These are phyloP conservation scores for Rhinoderma darwinii DNA, from an alignment of 2,113 vertebrate species.

Conservation along the genomic window DNA sequence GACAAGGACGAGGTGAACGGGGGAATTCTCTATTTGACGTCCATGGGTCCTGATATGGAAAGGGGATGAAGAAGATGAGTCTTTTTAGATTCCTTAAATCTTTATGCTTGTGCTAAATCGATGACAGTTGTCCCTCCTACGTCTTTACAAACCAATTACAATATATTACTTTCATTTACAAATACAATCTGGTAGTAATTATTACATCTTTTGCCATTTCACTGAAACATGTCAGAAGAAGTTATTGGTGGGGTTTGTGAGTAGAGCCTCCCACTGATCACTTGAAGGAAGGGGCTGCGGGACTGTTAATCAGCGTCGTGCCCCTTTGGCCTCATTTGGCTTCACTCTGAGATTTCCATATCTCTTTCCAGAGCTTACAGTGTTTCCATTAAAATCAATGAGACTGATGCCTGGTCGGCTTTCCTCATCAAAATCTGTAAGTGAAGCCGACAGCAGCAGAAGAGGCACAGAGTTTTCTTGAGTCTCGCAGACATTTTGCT, in stretches of 20 bases:
- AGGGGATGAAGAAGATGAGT: too few species aligned
- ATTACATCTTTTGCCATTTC: not conserved
- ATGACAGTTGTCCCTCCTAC: too few species aligned
- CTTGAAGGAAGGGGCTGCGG: not conserved
- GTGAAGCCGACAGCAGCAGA: not conserved
- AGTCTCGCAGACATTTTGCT: not conserved
- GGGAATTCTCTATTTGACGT: too few species aligned
- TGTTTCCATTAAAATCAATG: not conserved
- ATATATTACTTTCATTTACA: too few species aligned
- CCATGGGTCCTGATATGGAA: too few species aligned
- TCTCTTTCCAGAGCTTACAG: not conserved
- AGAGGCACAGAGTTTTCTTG: not conserved
- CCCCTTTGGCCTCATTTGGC: not conserved
- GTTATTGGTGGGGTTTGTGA: not conserved
- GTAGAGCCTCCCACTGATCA: not conserved
- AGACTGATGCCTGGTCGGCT: not conserved
- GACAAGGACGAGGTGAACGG: too few species aligned
- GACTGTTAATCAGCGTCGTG: not conserved
- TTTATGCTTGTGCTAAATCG: too few species aligned
- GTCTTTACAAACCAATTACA: too few species aligned
- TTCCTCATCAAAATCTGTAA: not conserved
- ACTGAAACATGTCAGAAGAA: not conserved
- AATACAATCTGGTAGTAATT: too few species aligned
- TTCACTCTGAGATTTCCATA: not conserved
- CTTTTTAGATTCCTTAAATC: too few species aligned